phyloP scores from a whole-genome alignment of 2,113 vertebrate species.

The Sebastes fasciatus region DNA sequence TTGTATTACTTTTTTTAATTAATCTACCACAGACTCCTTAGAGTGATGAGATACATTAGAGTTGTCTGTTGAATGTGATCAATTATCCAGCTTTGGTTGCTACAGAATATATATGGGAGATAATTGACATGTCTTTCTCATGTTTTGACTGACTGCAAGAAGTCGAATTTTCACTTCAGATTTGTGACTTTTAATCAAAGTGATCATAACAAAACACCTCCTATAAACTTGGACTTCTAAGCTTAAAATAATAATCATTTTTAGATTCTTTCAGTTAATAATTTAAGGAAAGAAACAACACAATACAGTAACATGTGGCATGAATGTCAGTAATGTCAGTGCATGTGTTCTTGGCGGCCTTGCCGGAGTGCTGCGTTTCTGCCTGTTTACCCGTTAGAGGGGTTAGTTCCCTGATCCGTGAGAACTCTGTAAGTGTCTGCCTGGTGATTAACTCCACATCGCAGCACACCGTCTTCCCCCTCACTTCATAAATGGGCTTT shows the following conservation, averaged over 20 bases:
- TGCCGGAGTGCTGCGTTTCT: constrained; percentile 58
- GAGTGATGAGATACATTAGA: constrained; percentile 71
- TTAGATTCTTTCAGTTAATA: constrained; percentile 44
- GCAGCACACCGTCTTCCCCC: constrained; percentile 89
- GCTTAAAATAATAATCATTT: constrained; percentile 31
- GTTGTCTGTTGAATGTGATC: constrained; percentile 65
- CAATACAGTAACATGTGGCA: constrained; percentile 17
- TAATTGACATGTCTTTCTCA: constrained; percentile 61
- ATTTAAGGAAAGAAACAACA: constrained; percentile 33
- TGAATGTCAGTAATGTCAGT: constrained; percentile 17
- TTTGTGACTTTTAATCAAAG: constrained; percentile 28
- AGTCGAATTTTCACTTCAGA: constrained; percentile 10
- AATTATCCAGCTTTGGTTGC: constrained; percentile 63
- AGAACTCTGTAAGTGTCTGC: constrained; percentile 85
- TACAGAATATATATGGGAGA: constrained; percentile 33
- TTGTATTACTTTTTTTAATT: constrained; percentile 77
- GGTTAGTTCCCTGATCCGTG: constrained; percentile 86
- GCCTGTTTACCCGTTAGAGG: constrained; percentile 81
- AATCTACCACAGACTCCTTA: constrained; percentile 71
- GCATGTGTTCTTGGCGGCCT: constrained; percentile 50
- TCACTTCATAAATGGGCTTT: constrained; percentile 90
- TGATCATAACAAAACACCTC: constrained; percentile 33
- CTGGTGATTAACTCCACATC: constrained; percentile 89
- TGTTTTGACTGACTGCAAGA: constrained; percentile 36
- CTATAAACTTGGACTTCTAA: constrained; percentile 31